phyloP scores from a whole-genome alignment of 1,140 invertebrate species.

The Drosophila sp. region DNA sequence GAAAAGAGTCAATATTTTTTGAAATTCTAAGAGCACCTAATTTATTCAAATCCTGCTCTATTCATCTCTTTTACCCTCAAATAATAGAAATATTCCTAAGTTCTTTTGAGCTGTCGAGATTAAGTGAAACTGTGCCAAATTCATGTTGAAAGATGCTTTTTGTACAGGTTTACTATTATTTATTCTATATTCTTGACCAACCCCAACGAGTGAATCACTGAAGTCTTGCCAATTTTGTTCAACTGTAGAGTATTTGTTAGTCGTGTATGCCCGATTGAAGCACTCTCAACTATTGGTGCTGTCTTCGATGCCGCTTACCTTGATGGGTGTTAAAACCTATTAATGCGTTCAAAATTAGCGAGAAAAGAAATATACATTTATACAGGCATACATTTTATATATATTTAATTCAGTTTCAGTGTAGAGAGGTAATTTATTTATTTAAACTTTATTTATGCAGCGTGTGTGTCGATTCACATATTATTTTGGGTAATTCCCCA shows the following conservation, averaged over 20 bases:
- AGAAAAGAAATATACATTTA: slow-evolving; percentile 29
- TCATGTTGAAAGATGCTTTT: too few species aligned
- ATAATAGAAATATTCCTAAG: too few species aligned
- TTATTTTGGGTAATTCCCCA: slow-evolving; percentile 68
- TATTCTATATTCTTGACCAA: background rate
- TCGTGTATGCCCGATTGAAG: background rate
- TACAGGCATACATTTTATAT: slow-evolving; percentile 3
- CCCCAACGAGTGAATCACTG: background rate
- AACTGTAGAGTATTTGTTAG: slow-evolving; percentile 9
- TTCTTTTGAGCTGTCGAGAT: too few species aligned
- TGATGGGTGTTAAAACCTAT: slow-evolving; percentile 80
- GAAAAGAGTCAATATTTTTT: background rate
- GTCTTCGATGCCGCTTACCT: slow-evolving; percentile 64
- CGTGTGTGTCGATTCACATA: slow-evolving; percentile 25
- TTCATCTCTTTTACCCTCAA: too few species aligned
- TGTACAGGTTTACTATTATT: background rate
- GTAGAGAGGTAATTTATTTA: slow-evolving; percentile 65
- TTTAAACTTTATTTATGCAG: slow-evolving; percentile 46
- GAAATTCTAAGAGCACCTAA: background rate
- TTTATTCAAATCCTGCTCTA: too few species aligned
- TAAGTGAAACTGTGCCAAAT: too few species aligned
- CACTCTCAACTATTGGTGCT: background rate
- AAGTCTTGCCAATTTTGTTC: background rate
- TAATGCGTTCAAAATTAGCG: slow-evolving; percentile 64
- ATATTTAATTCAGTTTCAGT: slow-evolving; percentile 20